Conservation (phyloP, 1,140 invertebrate genomes). For the Tetraneura akinire region DNA sequence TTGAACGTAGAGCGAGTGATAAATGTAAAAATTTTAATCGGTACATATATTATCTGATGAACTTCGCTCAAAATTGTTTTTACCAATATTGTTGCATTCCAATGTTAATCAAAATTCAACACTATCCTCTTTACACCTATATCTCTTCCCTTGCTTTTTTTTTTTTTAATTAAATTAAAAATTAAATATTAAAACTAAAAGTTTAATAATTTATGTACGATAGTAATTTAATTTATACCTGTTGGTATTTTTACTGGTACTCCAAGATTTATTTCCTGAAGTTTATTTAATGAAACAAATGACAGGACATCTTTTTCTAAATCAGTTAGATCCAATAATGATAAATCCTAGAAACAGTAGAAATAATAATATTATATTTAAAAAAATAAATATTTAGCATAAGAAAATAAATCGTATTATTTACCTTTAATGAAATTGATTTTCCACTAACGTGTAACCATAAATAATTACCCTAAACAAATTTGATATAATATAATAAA, state of each 20-base stretch:
- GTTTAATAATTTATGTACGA: too few relatives aligned
- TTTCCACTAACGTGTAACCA: constrained; percentile 80
- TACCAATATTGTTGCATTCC: too few relatives aligned
- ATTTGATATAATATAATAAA: background rate
- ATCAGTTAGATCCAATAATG: constrained; percentile 75
- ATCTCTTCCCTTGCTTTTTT: too few relatives aligned
- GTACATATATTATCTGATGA: too few relatives aligned
- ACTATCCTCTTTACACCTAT: too few relatives aligned
- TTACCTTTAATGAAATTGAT: constrained; percentile 66
- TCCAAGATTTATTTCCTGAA: constrained; percentile 83
- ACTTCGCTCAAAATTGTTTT: too few relatives aligned
- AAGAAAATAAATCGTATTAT: background rate
- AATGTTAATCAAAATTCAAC: too few relatives aligned
- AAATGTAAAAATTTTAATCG: too few relatives aligned
- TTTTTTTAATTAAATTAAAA: too few relatives aligned
- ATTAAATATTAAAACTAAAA: too few relatives aligned
- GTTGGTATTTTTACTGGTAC: constrained; percentile 72
- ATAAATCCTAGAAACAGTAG: constrained; percentile 64
- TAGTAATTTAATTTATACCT: constrained; percentile 63
- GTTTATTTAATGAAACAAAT: constrained; percentile 80
- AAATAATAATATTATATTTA: background rate
- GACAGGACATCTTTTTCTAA: constrained; percentile 79
- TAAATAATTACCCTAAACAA: constrained; percentile 74
- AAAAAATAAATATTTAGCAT: too few relatives aligned
- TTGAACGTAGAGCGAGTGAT: too few relatives aligned